phyloP scores from a whole-genome alignment of 1,140 invertebrate species.

The Lanistes nyassanus region DNA sequence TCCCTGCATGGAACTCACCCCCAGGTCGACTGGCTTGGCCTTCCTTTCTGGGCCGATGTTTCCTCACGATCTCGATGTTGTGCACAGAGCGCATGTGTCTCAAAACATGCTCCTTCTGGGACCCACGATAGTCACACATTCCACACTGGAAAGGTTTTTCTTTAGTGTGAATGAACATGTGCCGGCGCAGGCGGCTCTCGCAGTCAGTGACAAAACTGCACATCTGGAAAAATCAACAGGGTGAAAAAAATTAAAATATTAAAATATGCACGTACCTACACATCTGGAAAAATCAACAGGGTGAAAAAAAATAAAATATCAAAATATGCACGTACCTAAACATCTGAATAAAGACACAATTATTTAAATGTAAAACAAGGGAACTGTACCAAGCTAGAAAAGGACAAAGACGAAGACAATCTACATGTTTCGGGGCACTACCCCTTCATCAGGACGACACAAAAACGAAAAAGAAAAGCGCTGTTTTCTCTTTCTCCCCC shows the following conservation, averaged over 20 bases:
- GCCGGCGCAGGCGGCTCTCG: constrained; percentile 60
- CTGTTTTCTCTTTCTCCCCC: no score
- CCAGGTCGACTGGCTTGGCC: neutral
- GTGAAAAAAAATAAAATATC: neutral
- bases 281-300: neutral
- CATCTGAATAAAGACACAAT: neutral
- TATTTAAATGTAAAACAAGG: no score
- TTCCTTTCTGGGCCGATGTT: constrained; percentile 32
- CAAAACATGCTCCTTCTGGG: constrained; percentile 63
- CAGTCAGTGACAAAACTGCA: constrained; percentile 66
- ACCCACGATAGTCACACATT: constrained; percentile 57
- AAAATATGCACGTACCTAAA: neutral
- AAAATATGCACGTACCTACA: neutral
- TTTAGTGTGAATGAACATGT: constrained; percentile 60
- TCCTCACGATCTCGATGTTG: constrained; percentile 49
- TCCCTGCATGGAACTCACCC: no score
- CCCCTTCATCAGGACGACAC: no score
- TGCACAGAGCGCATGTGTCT: constrained; percentile 61
- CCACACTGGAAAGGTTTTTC: constrained; percentile 62
- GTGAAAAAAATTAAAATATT: no score
- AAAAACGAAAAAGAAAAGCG: no score
- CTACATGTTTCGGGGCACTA: no score
- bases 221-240: constrained; percentile 26
- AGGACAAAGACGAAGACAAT: no score
- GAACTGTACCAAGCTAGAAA: no score